Base-by-base conservation (phyloP, 2,113 vertebrate genomes). In the Sorex fumeus region DNA sequence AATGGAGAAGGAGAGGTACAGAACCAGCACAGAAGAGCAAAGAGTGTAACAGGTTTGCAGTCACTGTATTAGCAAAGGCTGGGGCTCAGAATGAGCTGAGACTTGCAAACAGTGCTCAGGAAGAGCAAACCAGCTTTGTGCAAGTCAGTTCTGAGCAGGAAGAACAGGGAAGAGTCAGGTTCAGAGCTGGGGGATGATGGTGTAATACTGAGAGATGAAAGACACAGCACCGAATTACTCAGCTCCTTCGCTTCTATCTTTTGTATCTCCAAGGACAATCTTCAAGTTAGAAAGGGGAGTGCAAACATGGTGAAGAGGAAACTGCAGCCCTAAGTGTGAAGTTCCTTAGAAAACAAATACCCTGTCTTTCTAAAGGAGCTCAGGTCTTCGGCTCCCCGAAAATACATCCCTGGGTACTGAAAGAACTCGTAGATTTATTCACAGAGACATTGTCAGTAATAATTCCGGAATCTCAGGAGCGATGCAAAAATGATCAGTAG, bases 151-250 rank as follows among this genome's bases (percentile, higher is more conserved):
- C 69, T 74, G 87, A 87, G 34, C 91, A 93, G 88, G 47, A 93
- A 87, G 40, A 40, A 62, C 19, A 76, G 60, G 70, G 60, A 77
- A 89, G 47, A 60, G 62, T 74, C 79, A 80, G 79, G 53, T 36
- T 77, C 80, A 43, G n/a, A 30, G 81, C 84, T 89, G 28, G 40
- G 50, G 84, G 91, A 47, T 67, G 81, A 78, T 70, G 47, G 84
- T 50, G 75, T 84, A 67, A 95, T 40, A 78, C 45, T 40, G 53
- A 43, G 67, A 90, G 79, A 74, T 86, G 92, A 93, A 75, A 95
- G 93, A 71, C 43, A 75, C 30, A 50, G 47, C 90, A 75, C 66
- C 62, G 71, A 83, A 45, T 91, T 69, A 34, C 80, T 77, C 95
- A 93, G 45, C 43, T 85, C 70, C 78, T 69, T 34, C 19, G n/a